phyloP scores from a whole-genome alignment of 2,888 invertebrate species.

The Hipparchia sbordonii region DNA sequence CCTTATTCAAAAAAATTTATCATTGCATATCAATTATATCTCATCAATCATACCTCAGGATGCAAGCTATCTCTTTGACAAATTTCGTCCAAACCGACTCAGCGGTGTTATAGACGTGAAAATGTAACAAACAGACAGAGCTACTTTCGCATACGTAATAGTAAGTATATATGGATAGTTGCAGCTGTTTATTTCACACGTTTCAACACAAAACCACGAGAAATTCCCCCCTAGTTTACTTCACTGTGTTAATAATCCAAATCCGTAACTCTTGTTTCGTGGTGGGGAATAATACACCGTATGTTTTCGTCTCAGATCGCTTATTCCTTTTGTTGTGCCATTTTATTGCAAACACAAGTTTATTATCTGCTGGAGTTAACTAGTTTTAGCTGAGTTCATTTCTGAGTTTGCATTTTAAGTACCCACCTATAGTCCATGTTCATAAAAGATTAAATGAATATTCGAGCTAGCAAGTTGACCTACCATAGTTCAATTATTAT shows the following conservation, averaged over 20 bases:
- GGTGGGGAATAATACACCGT: constrained; percentile 8
- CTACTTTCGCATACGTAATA: too few relatives aligned
- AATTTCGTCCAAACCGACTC: too few relatives aligned
- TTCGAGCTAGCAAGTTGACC: too few relatives aligned
- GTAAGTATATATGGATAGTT: not conserved
- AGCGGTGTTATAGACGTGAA: too few relatives aligned
- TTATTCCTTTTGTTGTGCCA: constrained; percentile 14
- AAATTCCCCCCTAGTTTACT: constrained; percentile 22
- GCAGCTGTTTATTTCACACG: constrained; percentile 22
- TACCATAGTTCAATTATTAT: too few relatives aligned
- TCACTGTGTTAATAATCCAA: constrained; percentile 22
- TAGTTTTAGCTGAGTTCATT: constrained; percentile 8
- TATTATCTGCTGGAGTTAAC: constrained; percentile 8
- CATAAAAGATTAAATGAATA: not conserved
- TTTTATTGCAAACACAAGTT: constrained; percentile 20
- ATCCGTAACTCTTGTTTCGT: constrained; percentile 17
- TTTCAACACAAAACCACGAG: constrained; percentile 19
- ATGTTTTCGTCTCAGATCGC: constrained; percentile 16
- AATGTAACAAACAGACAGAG: too few relatives aligned
- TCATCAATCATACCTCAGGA: too few relatives aligned
- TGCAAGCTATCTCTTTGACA: too few relatives aligned
- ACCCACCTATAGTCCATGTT: not conserved
- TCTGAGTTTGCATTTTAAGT: not conserved
- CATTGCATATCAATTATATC: too few relatives aligned
- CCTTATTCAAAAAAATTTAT: too few relatives aligned